Base-by-base conservation (phyloP, 1,140 invertebrate genomes). In the Saccostrea cuccullata region DNA sequence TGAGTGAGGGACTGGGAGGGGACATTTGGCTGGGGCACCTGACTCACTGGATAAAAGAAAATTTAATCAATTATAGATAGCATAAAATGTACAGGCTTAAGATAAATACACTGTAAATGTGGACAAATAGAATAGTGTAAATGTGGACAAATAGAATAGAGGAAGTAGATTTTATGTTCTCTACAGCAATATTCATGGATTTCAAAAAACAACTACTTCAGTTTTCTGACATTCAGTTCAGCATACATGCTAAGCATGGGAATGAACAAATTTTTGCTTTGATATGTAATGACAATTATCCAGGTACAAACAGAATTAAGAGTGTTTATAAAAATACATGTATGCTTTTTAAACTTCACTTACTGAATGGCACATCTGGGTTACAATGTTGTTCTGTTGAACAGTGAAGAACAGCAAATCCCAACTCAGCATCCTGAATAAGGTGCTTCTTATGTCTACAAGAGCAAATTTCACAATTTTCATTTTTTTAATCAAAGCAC, bases 351-450 rank as follows among this genome's bases (percentile, higher is more conserved):
- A 12, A 9, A 47, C 86, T n/a, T n/a, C n/a, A n/a, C n/a, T 88
- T 85, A 93, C 92, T 90, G 88, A 89, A 87, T 84, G 91, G 91
- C 87, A 87, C 92, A 90, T 92, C 91, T 36, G 97, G 96, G 94
- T 97, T 97, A 91, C 97, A 97, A 90, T 96, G 96, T 90, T 96
- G 96, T 73, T 96, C 95, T 55, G 94, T 95, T 1, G 96, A 96
- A 92, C 96, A 96, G 89, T 96, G 96, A 17, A 97, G 92, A 88
- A 97, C 95, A 26, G 97, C 96, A 70, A 96, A 94, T 13, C 96
- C 96, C 88, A 97, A 96, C 92, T 97, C 97, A 12, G 96, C 95
- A 94, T 97, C 96, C 83, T 96, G 95, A 88, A 97, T 95, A 64
- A 96, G 91, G 86, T 96, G 95, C 89, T 96, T 95, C 2, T 92